Percentiles rank a stretch among this genome's conserved stretches.
Evolutionary conservation across 2,888 invertebrate genomes (phyloP).

Genomic region (Bibio marci): DNA sequence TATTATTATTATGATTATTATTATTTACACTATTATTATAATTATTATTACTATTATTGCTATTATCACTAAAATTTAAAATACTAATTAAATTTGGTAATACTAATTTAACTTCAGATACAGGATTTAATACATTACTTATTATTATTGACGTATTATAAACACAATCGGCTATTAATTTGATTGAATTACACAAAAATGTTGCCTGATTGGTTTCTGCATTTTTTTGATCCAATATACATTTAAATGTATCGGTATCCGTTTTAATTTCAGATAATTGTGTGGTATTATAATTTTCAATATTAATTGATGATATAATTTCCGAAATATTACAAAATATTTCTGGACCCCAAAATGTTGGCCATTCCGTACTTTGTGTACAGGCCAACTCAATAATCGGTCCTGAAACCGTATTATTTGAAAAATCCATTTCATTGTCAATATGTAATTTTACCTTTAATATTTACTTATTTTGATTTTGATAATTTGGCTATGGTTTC

Average conservation of each 20-base stretch:
- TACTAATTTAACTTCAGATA: constrained; percentile 22
- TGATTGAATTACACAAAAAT: background rate
- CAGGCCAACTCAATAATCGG: background rate
- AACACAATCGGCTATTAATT: constrained; percentile 13
- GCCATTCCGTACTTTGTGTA: constrained; percentile 6
- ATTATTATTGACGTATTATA: constrained; percentile 19
- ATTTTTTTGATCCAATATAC: background rate
- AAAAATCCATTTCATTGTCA: constrained; percentile 4
- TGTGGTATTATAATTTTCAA: background rate
- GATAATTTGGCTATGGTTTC: too few relatives aligned
- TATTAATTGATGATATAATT: background rate
- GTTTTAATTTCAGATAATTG: background rate
- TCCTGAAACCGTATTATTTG: constrained; percentile 2
- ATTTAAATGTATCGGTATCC: background rate
- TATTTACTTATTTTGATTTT: too few relatives aligned
- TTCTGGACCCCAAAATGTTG: constrained; percentile 17
- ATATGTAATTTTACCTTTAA: too few relatives aligned
- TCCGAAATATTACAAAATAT: constrained; percentile 15
- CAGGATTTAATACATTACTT: constrained; percentile 17
- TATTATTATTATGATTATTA: too few relatives aligned
- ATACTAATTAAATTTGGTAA: constrained; percentile 14
- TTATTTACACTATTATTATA: too few relatives aligned
- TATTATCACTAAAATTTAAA: background rate
- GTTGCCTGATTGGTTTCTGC: background rate
- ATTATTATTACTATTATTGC: background rate